These are phyloP conservation scores for Varanus salvator DNA, from an alignment of 2,113 vertebrate genomes.

Conservation along the genomic window DNA sequence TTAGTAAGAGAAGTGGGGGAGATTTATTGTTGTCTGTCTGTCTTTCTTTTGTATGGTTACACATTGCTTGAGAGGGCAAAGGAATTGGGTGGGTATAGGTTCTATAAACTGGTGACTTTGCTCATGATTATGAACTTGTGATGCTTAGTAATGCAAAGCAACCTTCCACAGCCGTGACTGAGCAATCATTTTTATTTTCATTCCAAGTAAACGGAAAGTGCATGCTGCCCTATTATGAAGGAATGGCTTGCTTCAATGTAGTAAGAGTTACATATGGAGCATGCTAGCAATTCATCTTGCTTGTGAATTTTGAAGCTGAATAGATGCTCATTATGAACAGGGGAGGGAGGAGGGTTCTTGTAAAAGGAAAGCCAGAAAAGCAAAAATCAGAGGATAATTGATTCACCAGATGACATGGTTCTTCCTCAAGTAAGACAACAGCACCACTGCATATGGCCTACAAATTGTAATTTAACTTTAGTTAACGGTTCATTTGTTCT, in stretches of 20 bases:
- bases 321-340: neutral
- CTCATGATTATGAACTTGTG: neutral
- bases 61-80: neutral
- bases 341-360: neutral
- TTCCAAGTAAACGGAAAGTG: neutral
- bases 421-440: neutral
- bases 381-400: neutral
- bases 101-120: neutral
- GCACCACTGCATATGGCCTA: no score
- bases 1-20: neutral
- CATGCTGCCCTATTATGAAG: neutral
- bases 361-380: neutral
- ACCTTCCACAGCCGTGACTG: neutral
- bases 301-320: neutral
- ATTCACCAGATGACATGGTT: neutral
- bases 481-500: neutral
- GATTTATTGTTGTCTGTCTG: neutral
- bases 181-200: neutral
- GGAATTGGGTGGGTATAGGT: neutral
- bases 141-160: neutral
- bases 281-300: neutral
- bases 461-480: neutral
- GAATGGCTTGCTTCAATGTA: neutral
- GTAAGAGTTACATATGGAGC: neutral
- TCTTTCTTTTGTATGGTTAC: no score